Base-by-base conservation (phyloP, 2,888 invertebrate genomes). In the Philaethria dido region DNA sequence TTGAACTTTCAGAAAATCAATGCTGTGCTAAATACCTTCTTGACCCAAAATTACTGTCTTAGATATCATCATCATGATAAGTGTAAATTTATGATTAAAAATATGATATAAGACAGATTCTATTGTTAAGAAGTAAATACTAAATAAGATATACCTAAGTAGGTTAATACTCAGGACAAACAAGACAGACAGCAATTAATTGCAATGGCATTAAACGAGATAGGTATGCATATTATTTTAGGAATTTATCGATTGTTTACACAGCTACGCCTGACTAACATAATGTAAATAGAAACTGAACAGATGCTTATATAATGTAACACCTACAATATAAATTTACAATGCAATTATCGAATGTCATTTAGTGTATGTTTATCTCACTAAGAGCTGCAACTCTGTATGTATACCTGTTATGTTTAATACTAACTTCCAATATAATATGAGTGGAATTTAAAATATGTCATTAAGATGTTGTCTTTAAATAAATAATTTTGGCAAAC, bases 241-340 rank as follows among this genome's bases (percentile, higher is more conserved):
- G 8, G 42, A 55, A 36, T 55, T 55, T 63, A 63, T 63, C 44
- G 54, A 20, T 45, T 62, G 54, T 45, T 63, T 20, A 55, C 52
- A 63, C 44, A 52, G 52, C 11, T 4, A 29, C 29, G 3, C 22
- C 55, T 22, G n/a, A 55, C 33, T 44, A 36, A 54, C 14, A 9
- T 29, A 44, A 29, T 63, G 54, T 50, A 44, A 45, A 33, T 20
- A 54, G 63, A 63, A 44, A 44, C 20, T 45, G 20, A 63, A n/a
- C 45, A 63, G 54, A 45, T 29, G 33, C 14, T 44, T 25, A 52
- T 52, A 29, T 52, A 14, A 52, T 50, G 18, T 45, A 54, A n/a
- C 29, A 29, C 29, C n/a, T n/a, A n/a, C n/a, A 52, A n/a, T 16
- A n/a, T 52, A 29, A 29, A 52, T 29, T 29, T 29, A 16, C 29